Base-by-base conservation (phyloP, 2,888 invertebrate genomes). In the Cheilosia vernalis region DNA sequence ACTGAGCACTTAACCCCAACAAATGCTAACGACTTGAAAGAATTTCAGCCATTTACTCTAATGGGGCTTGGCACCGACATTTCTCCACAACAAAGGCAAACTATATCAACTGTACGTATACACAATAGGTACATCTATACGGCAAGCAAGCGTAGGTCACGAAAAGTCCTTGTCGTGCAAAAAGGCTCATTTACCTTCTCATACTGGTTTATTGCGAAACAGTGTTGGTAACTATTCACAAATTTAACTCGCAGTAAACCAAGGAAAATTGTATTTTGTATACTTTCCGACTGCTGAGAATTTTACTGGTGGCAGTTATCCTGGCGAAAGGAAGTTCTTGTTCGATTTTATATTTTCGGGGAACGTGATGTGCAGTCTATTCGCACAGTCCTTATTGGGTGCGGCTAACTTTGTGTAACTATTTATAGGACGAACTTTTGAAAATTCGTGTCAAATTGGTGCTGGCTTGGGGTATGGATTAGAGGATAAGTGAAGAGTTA, bases 1-100 rank as follows among this genome's bases (percentile, higher is more conserved):
- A 60, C 58, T 7, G 5, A 49, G 21, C 58, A 60, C 58, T 70
- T 70, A 70, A 49, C 70, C 58, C 70, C 21, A 55, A 69, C 44
- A 66, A 66, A 42, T 55, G 55, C 10, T 55, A 27, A 67, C 17
- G 67, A 42, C 53, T 67, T 47, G 30, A 13, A 30, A 44, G 56
- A 66, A 47, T 44, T 33, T 15, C 6, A 30, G 42, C 21, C 10
- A 56, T 58, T 69, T 49, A 33, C 30, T 24, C 24, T 55, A 69
- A 49, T 42, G 40, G 66, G 66, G 51, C 66, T 66, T 40, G 66
- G 53, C 53, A 53, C 21, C 30, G 19, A 30, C 27, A 27, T 33
- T 66, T 21, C 21, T 15, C 17, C 51, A 4, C n/a, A n/a, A n/a
- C 13, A 24, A 27, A 27, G 9, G n/a, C 2, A 10, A 3, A 24